Percentiles rank a stretch among this genome's conserved stretches.
These are phyloP conservation scores for Erpobdella octoculata DNA, from an alignment of 2,888 invertebrate genomes.

Conservation along the genomic window DNA sequence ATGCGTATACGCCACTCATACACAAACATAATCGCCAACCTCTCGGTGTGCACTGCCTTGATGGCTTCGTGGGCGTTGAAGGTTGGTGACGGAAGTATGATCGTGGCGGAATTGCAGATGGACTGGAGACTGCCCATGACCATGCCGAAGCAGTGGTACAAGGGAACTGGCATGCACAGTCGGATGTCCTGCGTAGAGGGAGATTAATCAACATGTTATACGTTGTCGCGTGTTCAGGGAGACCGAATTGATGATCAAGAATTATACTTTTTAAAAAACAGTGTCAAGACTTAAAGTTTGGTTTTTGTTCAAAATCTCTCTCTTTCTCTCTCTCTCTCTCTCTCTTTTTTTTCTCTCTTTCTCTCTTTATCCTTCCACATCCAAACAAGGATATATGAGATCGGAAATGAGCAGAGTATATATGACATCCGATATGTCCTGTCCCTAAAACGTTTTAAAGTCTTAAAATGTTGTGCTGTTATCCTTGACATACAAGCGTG, in stretches of 20 bases:
- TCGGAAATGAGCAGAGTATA: too few species aligned
- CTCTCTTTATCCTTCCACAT: too few species aligned
- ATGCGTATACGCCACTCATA: too few species aligned
- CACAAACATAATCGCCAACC: slow-evolving; percentile 43
- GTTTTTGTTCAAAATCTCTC: too few species aligned
- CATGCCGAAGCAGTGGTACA: slow-evolving; percentile 75
- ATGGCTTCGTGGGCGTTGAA: slow-evolving; percentile 61
- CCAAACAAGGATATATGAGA: too few species aligned
- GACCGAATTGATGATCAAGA: not conserved
- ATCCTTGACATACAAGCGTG: too few species aligned
- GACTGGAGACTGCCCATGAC: slow-evolving; percentile 59
- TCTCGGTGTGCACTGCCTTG: slow-evolving; percentile 62
- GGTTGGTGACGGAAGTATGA: slow-evolving; percentile 52
- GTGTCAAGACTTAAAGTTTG: too few species aligned
- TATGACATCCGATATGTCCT: too few species aligned
- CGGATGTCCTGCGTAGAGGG: slow-evolving; percentile 41
- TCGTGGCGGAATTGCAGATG: slow-evolving; percentile 55
- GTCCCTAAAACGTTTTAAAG: too few species aligned
- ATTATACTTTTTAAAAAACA: not conserved
- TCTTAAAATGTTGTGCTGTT: too few species aligned
- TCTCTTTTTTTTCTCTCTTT: too few species aligned
- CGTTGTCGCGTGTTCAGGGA: not conserved
- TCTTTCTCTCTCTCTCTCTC: too few species aligned
- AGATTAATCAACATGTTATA: not conserved
- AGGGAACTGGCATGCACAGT: slow-evolving; percentile 62